Evolutionary conservation across 2,113 vertebrate species (phyloP).

Genomic region (Eidolon helvum): DNA sequence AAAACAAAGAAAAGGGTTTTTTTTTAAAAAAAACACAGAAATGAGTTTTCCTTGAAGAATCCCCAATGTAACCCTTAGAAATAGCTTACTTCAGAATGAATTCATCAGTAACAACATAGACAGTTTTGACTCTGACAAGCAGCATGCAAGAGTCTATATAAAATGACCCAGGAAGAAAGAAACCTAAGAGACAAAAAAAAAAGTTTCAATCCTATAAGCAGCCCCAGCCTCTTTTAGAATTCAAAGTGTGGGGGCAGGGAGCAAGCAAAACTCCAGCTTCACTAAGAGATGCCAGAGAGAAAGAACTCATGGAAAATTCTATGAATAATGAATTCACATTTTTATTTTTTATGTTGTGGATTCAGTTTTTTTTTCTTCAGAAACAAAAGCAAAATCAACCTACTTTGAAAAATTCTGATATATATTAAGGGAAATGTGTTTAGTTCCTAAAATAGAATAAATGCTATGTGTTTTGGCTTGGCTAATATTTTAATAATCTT

Average conservation of each 20-base stretch:
- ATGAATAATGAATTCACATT: constrained; percentile 44
- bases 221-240: neutral
- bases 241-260: neutral
- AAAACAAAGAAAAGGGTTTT: no score
- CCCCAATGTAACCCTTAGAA: neutral
- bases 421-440: constrained; percentile 16
- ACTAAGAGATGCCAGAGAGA: constrained; percentile 4
- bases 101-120: neutral
- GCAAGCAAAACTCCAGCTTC: neutral
- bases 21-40: no score
- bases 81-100: neutral
- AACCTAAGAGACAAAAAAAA: neutral
- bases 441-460: constrained; percentile 27
- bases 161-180: neutral
- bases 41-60: neutral
- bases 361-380: neutral
- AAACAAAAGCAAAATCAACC: constrained; percentile 43
- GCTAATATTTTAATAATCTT: constrained; percentile 23
- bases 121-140: neutral
- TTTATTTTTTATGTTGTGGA: constrained; percentile 47
- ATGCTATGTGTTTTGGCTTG: neutral
- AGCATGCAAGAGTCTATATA: neutral
- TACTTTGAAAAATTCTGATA: constrained; percentile 43
- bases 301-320: constrained; percentile 42
- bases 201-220: neutral